Evolutionary conservation across 2,888 invertebrate species (phyloP), one percentile per base, ranked within the genome.

Genomic region (Syrista parreyssii): DNA sequence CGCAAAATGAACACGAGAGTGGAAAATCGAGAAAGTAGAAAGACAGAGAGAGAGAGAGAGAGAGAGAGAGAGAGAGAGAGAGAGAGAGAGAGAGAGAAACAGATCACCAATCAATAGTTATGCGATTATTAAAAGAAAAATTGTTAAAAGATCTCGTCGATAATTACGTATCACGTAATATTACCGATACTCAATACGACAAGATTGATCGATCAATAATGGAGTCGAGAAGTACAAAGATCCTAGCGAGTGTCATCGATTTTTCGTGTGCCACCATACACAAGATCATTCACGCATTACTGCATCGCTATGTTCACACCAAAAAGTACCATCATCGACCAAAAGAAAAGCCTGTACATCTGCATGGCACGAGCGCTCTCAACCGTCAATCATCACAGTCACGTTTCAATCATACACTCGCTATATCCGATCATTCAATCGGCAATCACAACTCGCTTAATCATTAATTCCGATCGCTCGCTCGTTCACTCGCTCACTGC

Each of bases 281-380:
- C 68, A 68, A 68, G 40, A 68, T 73, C 78, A 75, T 71, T 40
- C 73, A 76, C 77, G 71, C 69, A 74, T 55, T 69, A 77, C 40
- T 68, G 72, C 74, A 68, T 71, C 69, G 35, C 36, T 30, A 55
- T 76, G 68, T 68, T 35, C 31, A 40, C 55, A 55, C 6, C 0
- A 55, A 55, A 55, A 23, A 55, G 23, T 15, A 23, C 23, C 55
- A 23, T 23, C 23, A 55, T 23, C 23, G 6, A 55, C 23, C 9
- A 55, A 55, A 55, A 23, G 15, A 9, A 9, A 55, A 55, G 55
- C 55, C 55, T 55, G 55, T 55, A 55, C 9, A 55, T 55, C 23
- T 55, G 75, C 75, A 75, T 75, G 23, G 33, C n/a, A 68, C 34
- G n/a, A n/a, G 32, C 23, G 30, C 4, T 75, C 15, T 35, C 68